Evolutionary conservation across 1,140 invertebrate genomes (phyloP), one percentile per base, ranked within the genome.

Genomic region (Lasioglossum albipes): DNA sequence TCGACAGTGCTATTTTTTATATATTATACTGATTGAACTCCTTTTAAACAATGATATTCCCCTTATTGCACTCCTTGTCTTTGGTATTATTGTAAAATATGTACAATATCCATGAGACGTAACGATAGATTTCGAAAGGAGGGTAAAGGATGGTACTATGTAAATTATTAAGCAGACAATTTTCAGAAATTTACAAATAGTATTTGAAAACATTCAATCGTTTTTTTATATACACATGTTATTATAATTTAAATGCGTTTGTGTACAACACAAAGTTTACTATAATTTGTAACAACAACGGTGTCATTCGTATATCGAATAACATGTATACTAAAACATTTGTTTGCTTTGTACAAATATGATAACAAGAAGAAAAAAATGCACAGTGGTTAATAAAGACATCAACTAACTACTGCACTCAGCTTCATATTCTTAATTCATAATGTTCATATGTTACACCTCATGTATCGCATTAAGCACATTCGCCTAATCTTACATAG

Each of bases 301-400:
- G 65, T 85, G 49, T 85, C 84, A 82, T 85, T 85, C 84, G 72
- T 85, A 74, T 84, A 85, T 68, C 57, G 64, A 85, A 85, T 69
- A 73, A 84, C 68, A 70, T 84, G 75, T 82, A 85, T 79, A 85
- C 66, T 75, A 80, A 36, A 81, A 84, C 70, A 85, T 84, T 84
- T 82, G 79, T 85, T 85, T 85, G 84, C 84, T 85, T 85, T 85
- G 79, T 85, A 85, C 81, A 85, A 85, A 82, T 85, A 85, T 70
- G 66, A 73, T 80, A 80, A 80, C 54, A 67, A 75, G 45, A 65
- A 27, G 81, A 85, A 64, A 75, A 82, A 69, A 81, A 81, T 85
- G 84, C 84, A 85, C 84, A 85, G 74, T 85, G 84, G 81, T 76
- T 85, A 85, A 85, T 85, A 85, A 85, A 85, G 75, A 85, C 80